Conservation (phyloP, 2,113 vertebrate genomes). For the Fregata magnificens region DNA sequence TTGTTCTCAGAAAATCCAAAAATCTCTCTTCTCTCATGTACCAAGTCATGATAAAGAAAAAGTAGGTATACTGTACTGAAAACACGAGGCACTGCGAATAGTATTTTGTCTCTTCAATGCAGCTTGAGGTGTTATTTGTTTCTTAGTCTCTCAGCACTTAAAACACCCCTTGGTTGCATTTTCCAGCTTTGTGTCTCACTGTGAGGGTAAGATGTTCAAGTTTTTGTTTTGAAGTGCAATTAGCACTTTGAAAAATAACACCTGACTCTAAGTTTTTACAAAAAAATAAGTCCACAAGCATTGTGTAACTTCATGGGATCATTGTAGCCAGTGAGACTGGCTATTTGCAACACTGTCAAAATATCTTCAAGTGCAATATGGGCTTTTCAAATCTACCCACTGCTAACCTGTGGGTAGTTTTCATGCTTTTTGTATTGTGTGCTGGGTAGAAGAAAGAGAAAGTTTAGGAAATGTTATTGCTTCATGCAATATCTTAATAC, state of each 20-base stretch:
- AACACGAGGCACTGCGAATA: neutral
- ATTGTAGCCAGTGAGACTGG: neutral
- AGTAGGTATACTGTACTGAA: neutral
- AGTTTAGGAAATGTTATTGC: slow-evolving; percentile 39
- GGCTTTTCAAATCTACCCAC: neutral
- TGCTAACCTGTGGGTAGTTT: neutral
- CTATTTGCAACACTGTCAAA: neutral
- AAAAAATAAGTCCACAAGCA: neutral
- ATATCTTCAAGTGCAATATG: neutral
- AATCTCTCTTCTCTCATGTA: neutral
- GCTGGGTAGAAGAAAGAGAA: neutral
- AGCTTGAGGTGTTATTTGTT: neutral
- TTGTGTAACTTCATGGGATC: neutral
- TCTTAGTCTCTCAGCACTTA: neutral
- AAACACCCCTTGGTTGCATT: neutral
- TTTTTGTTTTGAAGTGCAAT: neutral
- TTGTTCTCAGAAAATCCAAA: neutral
- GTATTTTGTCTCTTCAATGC: neutral
- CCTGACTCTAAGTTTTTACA: neutral
- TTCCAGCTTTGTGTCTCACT: neutral
- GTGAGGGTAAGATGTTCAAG: neutral
- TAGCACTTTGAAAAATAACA: neutral
- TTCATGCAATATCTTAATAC: slow-evolving; percentile 38
- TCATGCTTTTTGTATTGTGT: neutral
- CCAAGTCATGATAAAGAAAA: neutral